A percentile compares a stretch with the other conserved stretches of the same genome.
Conservation (phyloP, 2,888 invertebrate genomes). For the Hirtodrosophila histrioides region DNA sequence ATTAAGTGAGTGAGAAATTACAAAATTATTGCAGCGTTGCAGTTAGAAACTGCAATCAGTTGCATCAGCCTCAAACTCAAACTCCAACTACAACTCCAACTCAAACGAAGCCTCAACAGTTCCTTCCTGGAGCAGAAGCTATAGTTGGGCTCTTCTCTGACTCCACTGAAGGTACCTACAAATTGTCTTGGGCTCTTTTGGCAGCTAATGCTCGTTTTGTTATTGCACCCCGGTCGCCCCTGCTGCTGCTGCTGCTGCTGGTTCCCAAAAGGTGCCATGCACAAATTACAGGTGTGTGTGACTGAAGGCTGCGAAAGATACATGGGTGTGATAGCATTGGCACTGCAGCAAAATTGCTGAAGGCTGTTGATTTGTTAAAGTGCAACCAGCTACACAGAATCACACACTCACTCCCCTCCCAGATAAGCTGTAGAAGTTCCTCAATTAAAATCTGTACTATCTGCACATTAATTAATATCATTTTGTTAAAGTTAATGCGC, state of each 20-base stretch:
- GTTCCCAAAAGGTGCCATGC: conserved; percentile 36
- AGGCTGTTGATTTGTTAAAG: conserved; percentile 58
- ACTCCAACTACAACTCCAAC: conserved; percentile 4
- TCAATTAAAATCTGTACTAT: conserved; percentile 2
- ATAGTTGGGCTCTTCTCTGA: conserved; percentile 19
- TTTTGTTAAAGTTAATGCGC: no score
- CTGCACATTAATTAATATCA: no score
- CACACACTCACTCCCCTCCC: conserved; percentile 20
- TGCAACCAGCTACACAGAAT: conserved; percentile 44
- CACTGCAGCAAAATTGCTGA: conserved; percentile 50
- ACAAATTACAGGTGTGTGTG: conserved; percentile 73
- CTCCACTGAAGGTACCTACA: conserved; percentile 50
- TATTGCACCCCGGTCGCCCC: background rate
- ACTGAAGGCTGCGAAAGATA: conserved; percentile 55
- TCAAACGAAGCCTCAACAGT: conserved; percentile 19
- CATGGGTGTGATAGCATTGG: conserved; percentile 64
- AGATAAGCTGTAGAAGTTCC: conserved; percentile 17
- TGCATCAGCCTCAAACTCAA: conserved; percentile 53
- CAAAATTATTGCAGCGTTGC: conserved; percentile 74
- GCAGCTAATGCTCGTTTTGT: conserved; percentile 58
- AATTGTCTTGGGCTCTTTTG: conserved; percentile 61
- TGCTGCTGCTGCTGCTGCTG: no score
- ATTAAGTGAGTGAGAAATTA: conserved; percentile 82
- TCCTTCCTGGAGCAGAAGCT: conserved; percentile 44
- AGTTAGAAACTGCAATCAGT: conserved; percentile 75